Evolutionary conservation across 1,140 invertebrate species (phyloP).

Genomic region (Drosophila serrata): DNA sequence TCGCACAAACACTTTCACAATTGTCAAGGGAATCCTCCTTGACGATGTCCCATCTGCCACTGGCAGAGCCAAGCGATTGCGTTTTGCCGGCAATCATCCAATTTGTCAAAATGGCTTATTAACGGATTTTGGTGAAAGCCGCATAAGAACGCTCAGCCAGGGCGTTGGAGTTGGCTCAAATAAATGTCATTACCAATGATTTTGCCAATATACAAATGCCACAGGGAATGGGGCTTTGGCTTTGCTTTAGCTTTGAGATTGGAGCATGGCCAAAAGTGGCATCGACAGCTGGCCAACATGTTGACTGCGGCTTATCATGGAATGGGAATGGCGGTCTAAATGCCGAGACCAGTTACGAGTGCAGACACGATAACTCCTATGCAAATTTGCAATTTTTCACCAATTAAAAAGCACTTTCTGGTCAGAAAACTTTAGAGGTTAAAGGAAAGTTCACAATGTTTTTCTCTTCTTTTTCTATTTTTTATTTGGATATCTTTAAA

Average conservation of each 20-base stretch:
- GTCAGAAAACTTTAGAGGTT: conserved; percentile 33
- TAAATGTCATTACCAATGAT: conserved; percentile 64
- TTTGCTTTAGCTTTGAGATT: conserved; percentile 16
- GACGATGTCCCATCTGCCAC: conserved; percentile 30
- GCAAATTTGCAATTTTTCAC: conserved; percentile 25
- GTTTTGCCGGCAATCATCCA: conserved; percentile 68
- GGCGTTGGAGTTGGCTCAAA: conserved; percentile 50
- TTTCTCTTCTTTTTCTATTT: conserved; percentile 1
- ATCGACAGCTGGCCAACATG: conserved; percentile 51
- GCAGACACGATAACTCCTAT: conserved; percentile 46
- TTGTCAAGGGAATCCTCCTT: not conserved
- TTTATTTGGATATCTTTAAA: conserved; percentile 5
- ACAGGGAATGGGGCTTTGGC: conserved; percentile 41
- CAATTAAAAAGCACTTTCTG: conserved; percentile 77
- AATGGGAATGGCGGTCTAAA: conserved; percentile 18
- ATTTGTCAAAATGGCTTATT: conserved; percentile 83
- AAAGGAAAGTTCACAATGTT: conserved; percentile 26
- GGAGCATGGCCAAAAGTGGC: conserved; percentile 30
- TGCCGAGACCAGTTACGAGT: conserved; percentile 48
- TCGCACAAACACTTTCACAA: conserved; percentile 48
- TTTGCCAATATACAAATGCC: conserved; percentile 61
- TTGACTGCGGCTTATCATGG: conserved; percentile 62
- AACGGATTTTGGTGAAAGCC: conserved; percentile 73
- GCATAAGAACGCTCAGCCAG: conserved; percentile 39
- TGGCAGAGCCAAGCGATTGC: conserved; percentile 29